These are phyloP conservation scores for Diaperis boleti DNA, from an alignment of 2,888 invertebrate species.

Conservation along the genomic window DNA sequence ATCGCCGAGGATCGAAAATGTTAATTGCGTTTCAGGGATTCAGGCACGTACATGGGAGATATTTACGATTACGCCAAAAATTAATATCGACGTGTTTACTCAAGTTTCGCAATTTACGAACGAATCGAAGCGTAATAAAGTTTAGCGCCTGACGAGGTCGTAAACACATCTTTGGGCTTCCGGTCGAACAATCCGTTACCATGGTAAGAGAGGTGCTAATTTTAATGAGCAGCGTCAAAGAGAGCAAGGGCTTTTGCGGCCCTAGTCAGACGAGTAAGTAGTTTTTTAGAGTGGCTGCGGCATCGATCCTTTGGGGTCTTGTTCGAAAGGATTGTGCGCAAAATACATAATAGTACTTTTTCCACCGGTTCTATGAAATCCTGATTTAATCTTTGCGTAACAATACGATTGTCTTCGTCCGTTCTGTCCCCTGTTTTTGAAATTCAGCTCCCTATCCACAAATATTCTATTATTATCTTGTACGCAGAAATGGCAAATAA, in stretches of 20 bases:
- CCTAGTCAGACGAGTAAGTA: too few relatives aligned
- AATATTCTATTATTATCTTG: too few relatives aligned
- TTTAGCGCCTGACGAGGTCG: constrained; percentile 11
- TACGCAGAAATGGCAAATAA: too few relatives aligned
- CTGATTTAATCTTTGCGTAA: too few relatives aligned
- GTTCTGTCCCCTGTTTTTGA: too few relatives aligned
- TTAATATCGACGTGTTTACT: constrained; percentile 23
- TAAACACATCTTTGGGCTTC: constrained; percentile 8
- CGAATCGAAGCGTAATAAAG: constrained; percentile 6
- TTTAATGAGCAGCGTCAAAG: not conserved
- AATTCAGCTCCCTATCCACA: too few relatives aligned
- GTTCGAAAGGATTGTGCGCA: too few relatives aligned
- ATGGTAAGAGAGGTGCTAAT: not conserved
- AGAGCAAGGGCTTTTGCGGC: not conserved
- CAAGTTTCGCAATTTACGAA: constrained; percentile 6
- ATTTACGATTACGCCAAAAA: constrained; percentile 20
- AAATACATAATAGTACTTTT: too few relatives aligned
- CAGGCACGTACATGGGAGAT: constrained; percentile 10
- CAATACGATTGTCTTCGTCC: too few relatives aligned
- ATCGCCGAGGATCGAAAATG: constrained; percentile 6
- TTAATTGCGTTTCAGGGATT: constrained; percentile 20
- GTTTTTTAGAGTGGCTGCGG: too few relatives aligned
- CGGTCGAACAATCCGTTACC: not conserved
- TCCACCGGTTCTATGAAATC: too few relatives aligned
- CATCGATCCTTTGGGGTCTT: too few relatives aligned